phyloP scores from a whole-genome alignment of 2,888 invertebrate species.

The Choristoneura rosaceana region DNA sequence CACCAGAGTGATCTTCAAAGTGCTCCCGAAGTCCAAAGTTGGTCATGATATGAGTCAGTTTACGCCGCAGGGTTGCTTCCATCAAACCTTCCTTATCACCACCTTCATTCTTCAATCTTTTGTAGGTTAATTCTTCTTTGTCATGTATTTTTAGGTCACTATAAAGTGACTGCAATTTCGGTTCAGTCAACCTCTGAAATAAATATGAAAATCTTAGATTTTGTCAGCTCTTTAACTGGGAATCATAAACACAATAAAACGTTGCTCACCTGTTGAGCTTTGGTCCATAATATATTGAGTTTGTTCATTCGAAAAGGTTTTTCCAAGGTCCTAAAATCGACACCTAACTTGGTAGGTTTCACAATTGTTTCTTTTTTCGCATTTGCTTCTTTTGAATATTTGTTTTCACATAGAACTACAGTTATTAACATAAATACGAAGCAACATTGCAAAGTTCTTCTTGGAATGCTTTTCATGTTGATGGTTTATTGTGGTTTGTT shows the following conservation, averaged over 20 bases:
- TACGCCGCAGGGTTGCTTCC: conserved; percentile 92
- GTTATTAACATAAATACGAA: conserved; percentile 49
- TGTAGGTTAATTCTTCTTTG: conserved; percentile 94
- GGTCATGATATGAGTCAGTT: conserved; percentile 92
- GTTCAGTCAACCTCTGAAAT: conserved; percentile 91
- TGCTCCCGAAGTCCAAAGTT: conserved; percentile 92
- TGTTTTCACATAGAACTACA: conserved; percentile 79
- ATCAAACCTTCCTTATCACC: conserved; percentile 94
- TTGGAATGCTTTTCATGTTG: conserved; percentile 19
- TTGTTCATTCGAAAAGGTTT: conserved; percentile 96
- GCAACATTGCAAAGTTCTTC: conserved; percentile 29
- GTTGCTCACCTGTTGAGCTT: conserved; percentile 92
- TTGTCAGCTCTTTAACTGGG: neutral
- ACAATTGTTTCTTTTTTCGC: conserved; percentile 79
- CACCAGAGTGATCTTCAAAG: conserved; percentile 88
- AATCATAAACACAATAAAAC: neutral
- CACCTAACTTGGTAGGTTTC: conserved; percentile 64
- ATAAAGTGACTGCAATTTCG: conserved; percentile 93
- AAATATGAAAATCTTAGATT: neutral
- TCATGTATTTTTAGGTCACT: conserved; percentile 96
- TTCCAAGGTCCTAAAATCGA: conserved; percentile 89
- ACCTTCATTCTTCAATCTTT: conserved; percentile 92
- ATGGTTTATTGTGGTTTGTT: neutral
- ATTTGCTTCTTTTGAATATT: conserved; percentile 88
- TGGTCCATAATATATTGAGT: conserved; percentile 94